Percentiles rank a stretch among this genome's conserved stretches.
phyloP scores from a whole-genome alignment of 2,113 vertebrate genomes.

The Bos indicus region DNA sequence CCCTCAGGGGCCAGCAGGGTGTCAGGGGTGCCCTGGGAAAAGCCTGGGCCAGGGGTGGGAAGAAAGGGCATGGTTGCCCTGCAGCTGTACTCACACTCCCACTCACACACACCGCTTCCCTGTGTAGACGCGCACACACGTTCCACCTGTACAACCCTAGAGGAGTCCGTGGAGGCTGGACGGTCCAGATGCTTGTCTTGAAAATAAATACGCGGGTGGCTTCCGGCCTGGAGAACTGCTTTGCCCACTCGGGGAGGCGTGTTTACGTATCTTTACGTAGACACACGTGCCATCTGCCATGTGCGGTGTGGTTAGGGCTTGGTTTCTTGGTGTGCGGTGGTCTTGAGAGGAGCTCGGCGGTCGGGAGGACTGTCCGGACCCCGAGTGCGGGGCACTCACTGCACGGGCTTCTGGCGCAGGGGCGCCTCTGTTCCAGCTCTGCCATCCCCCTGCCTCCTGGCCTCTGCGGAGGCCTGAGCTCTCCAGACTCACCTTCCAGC shows the following conservation, averaged over 20 bases:
- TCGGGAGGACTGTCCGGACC: neutral
- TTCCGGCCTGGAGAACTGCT: neutral
- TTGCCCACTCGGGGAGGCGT: neutral
- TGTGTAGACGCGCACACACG: neutral
- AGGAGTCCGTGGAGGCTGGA: neutral
- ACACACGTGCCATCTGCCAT: rapidly evolving
- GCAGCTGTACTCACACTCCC: neutral
- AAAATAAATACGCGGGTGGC: neutral
- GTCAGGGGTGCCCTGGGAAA: neutral
- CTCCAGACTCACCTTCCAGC: neutral
- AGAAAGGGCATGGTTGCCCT: neutral
- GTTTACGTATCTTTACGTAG: neutral
- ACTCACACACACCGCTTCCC: neutral
- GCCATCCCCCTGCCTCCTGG: neutral
- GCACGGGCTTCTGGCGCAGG: neutral
- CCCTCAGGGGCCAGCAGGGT: neutral
- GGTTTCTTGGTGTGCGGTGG: neutral
- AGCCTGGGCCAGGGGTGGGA: neutral
- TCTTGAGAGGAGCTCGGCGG: neutral
- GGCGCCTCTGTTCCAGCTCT: neutral
- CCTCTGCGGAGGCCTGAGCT: neutral
- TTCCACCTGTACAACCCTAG: neutral
- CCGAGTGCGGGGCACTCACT: neutral
- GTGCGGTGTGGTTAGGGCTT: neutral
- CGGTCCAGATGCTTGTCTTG: neutral